Percentiles rank a stretch among this genome's conserved stretches.
These are phyloP conservation scores for Rhinolophus ferrumequinum DNA, from an alignment of 2,113 vertebrate genomes.

Conservation along the genomic window DNA sequence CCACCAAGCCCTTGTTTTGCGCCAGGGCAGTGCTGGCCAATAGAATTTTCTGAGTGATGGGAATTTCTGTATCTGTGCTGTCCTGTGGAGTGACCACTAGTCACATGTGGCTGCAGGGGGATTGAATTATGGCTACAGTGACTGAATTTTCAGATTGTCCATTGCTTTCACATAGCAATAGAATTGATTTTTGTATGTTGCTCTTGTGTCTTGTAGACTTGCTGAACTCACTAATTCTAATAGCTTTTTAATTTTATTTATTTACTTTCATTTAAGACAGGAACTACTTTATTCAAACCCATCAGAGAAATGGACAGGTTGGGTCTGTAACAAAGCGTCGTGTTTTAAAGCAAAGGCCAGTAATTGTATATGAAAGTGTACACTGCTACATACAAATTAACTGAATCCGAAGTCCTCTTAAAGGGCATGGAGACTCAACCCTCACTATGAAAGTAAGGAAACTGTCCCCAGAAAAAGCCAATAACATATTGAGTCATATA, in stretches of 20 bases:
- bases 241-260: neutral
- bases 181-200: neutral
- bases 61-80: too few relatives aligned
- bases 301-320: too few relatives aligned
- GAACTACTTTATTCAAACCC: too few relatives aligned
- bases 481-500: neutral
- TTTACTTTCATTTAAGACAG: too few relatives aligned
- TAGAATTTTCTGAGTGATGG: neutral
- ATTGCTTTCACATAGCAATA: neutral
- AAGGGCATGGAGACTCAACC: neutral
- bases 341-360: too few relatives aligned
- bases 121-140: neutral
- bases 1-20: neutral
- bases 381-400: too few relatives aligned
- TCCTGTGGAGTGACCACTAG: too few relatives aligned
- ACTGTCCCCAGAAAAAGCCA: neutral
- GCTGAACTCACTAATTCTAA: neutral
- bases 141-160: neutral
- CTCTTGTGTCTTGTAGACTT: neutral
- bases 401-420: neutral
- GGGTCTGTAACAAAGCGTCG: too few relatives aligned
- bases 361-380: too few relatives aligned
- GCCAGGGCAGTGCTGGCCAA: fast-evolving
- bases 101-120: neutral
- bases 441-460: neutral